phyloP scores from a whole-genome alignment of 2,888 invertebrate species.

The Ceriagrion tenellum region DNA sequence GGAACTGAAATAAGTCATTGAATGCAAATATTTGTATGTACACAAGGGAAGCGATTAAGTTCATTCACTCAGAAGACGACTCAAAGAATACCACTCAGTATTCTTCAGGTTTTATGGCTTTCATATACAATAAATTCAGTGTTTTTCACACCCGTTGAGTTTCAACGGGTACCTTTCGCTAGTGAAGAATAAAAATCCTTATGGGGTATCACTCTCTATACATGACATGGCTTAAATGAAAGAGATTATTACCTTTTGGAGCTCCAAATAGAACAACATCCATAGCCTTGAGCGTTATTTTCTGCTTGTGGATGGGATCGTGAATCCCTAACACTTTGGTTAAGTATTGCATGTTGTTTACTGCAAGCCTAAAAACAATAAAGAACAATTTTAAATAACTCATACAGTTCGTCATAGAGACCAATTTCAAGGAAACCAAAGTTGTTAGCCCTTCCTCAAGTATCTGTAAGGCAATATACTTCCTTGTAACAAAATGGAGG shows the following conservation, averaged over 20 bases:
- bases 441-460: background rate
- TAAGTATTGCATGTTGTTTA: slow-evolving; percentile 95
- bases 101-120: no score
- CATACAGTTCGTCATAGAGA: slow-evolving; percentile 52
- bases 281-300: slow-evolving; percentile 98
- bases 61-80: no score
- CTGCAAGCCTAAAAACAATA: slow-evolving; percentile 87
- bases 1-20: no score
- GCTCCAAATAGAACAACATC: slow-evolving; percentile 99
- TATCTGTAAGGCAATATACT: background rate
- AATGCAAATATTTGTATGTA: no score
- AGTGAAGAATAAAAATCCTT: no score
- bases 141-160: no score
- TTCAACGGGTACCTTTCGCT: no score
- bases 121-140: no score
- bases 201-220: no score
- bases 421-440: slow-evolving; percentile 8
- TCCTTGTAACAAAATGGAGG: slow-evolving; percentile 48
- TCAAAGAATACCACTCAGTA: no score
- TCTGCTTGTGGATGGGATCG: slow-evolving; percentile 99
- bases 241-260: slow-evolving; percentile 88
- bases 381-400: background rate
- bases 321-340: slow-evolving; percentile 94
- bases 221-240: no score
- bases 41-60: no score